These are phyloP conservation scores for Homalodisca vitripennis DNA, from an alignment of 1,140 invertebrate genomes.

Conservation along the genomic window DNA sequence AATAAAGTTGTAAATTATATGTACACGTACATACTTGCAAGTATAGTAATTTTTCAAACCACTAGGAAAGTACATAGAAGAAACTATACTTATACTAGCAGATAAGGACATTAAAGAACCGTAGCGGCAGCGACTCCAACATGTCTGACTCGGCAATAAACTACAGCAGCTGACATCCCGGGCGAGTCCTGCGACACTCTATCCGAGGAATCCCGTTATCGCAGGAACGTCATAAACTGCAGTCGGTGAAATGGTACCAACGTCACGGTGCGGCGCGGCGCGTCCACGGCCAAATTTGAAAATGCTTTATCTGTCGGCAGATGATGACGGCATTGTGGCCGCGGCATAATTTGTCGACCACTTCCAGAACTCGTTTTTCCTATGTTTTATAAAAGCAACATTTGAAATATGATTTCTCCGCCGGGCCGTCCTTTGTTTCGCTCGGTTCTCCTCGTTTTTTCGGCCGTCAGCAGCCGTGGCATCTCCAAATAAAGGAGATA, in stretches of 20 bases:
- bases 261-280: background rate
- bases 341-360: conserved; percentile 29
- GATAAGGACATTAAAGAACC: too few species aligned
- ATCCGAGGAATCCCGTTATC: conserved; percentile 18
- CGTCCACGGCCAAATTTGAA: conserved; percentile 25
- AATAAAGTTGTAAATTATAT: too few species aligned
- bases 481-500: conserved; percentile 16
- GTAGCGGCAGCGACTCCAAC: too few species aligned
- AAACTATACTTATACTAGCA: too few species aligned
- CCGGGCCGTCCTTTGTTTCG: conserved; percentile 15
- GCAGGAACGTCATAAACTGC: background rate
- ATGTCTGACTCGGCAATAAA: too few species aligned
- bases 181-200: background rate
- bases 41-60: too few species aligned
- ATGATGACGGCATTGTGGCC: conserved; percentile 27
- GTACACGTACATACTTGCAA: too few species aligned
- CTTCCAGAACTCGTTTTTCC: background rate
- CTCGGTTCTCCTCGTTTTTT: conserved; percentile 6
- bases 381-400: conserved; percentile 9
- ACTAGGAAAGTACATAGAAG: too few species aligned
- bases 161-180: too few species aligned
- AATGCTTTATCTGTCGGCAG: conserved; percentile 27
- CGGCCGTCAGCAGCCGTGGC: conserved; percentile 17
- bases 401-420: conserved; percentile 30
- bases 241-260: too few species aligned